Evolutionary conservation across 2,888 invertebrate species (phyloP), one percentile per base, ranked within the genome.

Genomic region (Latheticus oryzae): DNA sequence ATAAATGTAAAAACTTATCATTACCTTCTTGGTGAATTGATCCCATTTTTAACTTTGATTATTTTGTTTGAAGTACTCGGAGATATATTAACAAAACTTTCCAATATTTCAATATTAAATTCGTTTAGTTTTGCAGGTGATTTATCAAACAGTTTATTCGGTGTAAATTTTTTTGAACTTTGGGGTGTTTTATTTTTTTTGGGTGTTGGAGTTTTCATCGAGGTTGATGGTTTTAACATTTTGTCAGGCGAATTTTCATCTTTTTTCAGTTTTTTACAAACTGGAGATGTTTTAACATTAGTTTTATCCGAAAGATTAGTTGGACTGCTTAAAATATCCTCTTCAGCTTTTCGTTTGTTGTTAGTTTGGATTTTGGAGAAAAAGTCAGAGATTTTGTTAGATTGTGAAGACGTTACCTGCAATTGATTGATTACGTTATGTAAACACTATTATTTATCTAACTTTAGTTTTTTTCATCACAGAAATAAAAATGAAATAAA

Each of bases 31-130:
- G n/a, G n/a, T n/a, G n/a, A n/a, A n/a, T n/a, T n/a, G n/a, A n/a
- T n/a, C n/a, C n/a, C n/a, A 2, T 3, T 7, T 7, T 28, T 37
- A 2, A 38, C 3, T 19, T 9, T 30, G 4, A 43, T 30, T 24
- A 52, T 63, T 11, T 37, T 48, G 52, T 54, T 68, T 23, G 61
- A 66, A 54, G 73, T 74, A 51, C 73, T 76, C 2, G 76, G 76
- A 7, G 76, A 74, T 38, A 77, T 58, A 58, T 68, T 73, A 9
- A 77, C 64, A 64, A 76, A 77, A 59, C 73, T 72, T 30, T 72
- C 63, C 15, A 78, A 48, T 12, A 76, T 61, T 56, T 76, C 73
- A 0, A 77, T 74, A 58, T 75, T 74, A 55, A 76, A 77, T 26
- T 71, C 65, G 23, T 65, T 61, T n/a, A 72, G 43, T 11, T 73